Conservation (phyloP, 2,888 invertebrate genomes). For the Carcina quercana region DNA sequence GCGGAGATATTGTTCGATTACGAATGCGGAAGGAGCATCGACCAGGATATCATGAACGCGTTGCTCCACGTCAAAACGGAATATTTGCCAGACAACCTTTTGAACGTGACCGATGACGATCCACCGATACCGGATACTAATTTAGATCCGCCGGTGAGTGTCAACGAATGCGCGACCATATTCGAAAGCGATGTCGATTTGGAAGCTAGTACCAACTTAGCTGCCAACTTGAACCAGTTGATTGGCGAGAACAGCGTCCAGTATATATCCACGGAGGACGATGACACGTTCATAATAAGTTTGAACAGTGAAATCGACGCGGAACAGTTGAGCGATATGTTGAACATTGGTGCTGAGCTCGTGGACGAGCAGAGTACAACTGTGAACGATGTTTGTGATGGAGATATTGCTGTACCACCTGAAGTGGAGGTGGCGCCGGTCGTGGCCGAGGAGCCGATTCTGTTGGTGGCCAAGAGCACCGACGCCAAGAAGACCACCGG, state of each 20-base stretch:
- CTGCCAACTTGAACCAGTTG: slow-evolving; percentile 61
- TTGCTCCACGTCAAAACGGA: slow-evolving; percentile 45
- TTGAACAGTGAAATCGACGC: slow-evolving; percentile 64
- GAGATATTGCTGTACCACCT: background rate
- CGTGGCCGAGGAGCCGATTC: slow-evolving; percentile 8
- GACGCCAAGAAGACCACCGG: slow-evolving; percentile 7
- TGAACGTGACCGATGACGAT: slow-evolving; percentile 31
- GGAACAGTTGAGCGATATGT: slow-evolving; percentile 57
- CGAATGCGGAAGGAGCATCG: slow-evolving; percentile 41
- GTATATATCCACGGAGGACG: slow-evolving; percentile 63
- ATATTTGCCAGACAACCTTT: slow-evolving; percentile 44
- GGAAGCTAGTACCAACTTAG: slow-evolving; percentile 59
- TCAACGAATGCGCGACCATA: slow-evolving; percentile 61
- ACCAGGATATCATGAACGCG: slow-evolving; percentile 57
- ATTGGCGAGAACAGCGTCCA: slow-evolving; percentile 64
- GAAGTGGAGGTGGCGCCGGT: slow-evolving; percentile 4
- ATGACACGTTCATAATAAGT: slow-evolving; percentile 66
- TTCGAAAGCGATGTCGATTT: slow-evolving; percentile 66
- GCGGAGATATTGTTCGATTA: slow-evolving; percentile 51
- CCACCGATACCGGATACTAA: slow-evolving; percentile 17
- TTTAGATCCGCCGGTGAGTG: slow-evolving; percentile 36
- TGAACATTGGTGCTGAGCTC: slow-evolving; percentile 50
- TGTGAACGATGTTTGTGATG: slow-evolving; percentile 6
- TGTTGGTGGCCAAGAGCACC: slow-evolving; percentile 1
- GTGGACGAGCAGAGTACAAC: slow-evolving; percentile 22